Evolutionary conservation across 1,140 invertebrate species (phyloP).

Genomic region (Hycleus cichorii): DNA sequence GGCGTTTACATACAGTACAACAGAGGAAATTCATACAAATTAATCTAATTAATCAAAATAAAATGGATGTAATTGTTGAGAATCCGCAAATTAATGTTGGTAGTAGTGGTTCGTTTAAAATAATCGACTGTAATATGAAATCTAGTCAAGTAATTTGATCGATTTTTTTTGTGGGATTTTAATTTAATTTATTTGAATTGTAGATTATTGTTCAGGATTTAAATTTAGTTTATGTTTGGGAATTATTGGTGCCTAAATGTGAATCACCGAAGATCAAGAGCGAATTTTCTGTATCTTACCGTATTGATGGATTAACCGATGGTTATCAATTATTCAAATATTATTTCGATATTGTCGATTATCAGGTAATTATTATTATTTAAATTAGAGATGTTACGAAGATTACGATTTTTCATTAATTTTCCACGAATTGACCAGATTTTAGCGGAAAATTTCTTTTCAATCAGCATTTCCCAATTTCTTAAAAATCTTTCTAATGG

Average conservation of each 20-base stretch:
- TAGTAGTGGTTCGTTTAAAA: constrained; percentile 44
- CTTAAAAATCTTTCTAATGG: too few relatives aligned
- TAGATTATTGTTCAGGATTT: constrained; percentile 58
- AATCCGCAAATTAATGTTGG: constrained; percentile 41
- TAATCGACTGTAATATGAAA: constrained; percentile 57
- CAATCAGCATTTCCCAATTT: too few relatives aligned
- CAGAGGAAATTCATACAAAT: constrained; percentile 75
- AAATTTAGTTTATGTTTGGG: constrained; percentile 76
- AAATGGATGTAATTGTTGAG: constrained; percentile 25
- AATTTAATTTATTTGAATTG: constrained; percentile 11
- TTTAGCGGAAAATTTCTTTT: not conserved
- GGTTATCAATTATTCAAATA: constrained; percentile 45
- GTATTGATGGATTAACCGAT: constrained; percentile 38
- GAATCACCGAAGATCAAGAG: constrained; percentile 24
- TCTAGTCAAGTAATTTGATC: constrained; percentile 40
- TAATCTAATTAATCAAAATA: constrained; percentile 55
- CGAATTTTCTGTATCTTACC: constrained; percentile 39
- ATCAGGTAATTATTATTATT: constrained; percentile 47
- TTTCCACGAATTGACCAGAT: not conserved
- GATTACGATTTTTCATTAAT: not conserved
- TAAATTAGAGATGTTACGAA: not conserved
- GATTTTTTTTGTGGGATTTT: not conserved
- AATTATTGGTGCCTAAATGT: constrained; percentile 46
- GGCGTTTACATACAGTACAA: constrained; percentile 75
- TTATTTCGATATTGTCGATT: constrained; percentile 55